Conservation (phyloP, 2,888 invertebrate genomes). For the Chymomyza caudatula region DNA sequence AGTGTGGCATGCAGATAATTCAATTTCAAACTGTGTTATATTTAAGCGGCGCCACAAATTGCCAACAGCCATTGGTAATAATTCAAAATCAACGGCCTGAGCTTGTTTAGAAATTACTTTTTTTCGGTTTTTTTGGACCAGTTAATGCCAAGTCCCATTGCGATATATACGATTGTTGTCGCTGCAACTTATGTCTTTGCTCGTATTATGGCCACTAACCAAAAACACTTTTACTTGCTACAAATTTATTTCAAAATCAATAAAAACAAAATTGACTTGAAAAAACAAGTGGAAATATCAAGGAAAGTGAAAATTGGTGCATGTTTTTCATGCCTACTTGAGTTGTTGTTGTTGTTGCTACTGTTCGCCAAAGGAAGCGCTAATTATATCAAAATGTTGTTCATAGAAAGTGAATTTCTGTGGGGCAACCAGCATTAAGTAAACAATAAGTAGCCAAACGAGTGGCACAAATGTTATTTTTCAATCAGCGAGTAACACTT, state of each 20-base stretch:
- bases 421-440: background rate
- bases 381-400: slow-evolving; percentile 48
- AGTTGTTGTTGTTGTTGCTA: slow-evolving; percentile 2
- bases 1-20: slow-evolving; percentile 60
- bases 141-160: no score
- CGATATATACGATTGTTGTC: no score
- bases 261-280: slow-evolving; percentile 39
- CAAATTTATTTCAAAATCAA: slow-evolving; percentile 50
- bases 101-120: background rate
- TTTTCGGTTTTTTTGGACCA: background rate
- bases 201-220: background rate
- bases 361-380: slow-evolving; percentile 56
- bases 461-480: slow-evolving; percentile 19
- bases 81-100: background rate
- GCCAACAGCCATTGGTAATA: background rate
- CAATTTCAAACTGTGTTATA: slow-evolving; percentile 56
- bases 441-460: background rate
- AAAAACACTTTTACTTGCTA: slow-evolving; percentile 52
- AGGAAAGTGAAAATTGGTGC: slow-evolving; percentile 43
- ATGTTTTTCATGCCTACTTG: slow-evolving; percentile 34
- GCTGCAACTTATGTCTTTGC: background rate
- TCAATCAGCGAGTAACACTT: slow-evolving; percentile 37
- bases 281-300: slow-evolving; percentile 25
- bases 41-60: slow-evolving; percentile 14
- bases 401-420: slow-evolving; percentile 48